Conservation (phyloP, 2,113 vertebrate species). For the Cyprinodon tularosa region DNA sequence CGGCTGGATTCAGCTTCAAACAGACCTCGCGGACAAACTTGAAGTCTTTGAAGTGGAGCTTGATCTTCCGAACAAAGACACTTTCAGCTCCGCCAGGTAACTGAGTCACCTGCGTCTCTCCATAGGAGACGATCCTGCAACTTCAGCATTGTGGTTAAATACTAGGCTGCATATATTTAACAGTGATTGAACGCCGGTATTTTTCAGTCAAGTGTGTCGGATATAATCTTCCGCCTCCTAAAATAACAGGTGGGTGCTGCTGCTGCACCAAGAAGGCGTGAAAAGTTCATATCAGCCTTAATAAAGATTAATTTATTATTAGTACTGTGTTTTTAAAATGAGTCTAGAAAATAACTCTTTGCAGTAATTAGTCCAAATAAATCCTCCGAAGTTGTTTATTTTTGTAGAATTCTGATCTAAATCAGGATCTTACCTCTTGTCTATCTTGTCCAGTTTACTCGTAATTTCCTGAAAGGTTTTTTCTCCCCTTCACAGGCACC, state of each 20-base stretch:
- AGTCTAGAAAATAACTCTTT: no score
- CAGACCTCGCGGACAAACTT: conserved; percentile 33
- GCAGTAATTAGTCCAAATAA: no score
- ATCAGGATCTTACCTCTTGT: conserved; percentile 44
- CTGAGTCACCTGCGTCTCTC: conserved; percentile 24
- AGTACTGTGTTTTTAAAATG: background rate
- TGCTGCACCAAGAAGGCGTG: conserved; percentile 18
- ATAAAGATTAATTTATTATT: background rate
- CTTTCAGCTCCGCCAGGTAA: conserved; percentile 43
- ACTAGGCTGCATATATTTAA: background rate
- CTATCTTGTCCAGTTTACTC: background rate
- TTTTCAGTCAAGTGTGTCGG: background rate
- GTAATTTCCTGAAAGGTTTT: conserved; percentile 8
- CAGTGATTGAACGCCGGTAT: rapidly evolving
- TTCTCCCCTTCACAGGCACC: background rate
- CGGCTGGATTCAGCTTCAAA: conserved; percentile 50
- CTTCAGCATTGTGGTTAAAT: background rate
- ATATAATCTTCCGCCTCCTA: background rate
- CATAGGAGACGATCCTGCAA: background rate
- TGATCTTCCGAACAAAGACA: conserved; percentile 53
- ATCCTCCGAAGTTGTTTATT: background rate
- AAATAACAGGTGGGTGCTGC: conserved; percentile 17
- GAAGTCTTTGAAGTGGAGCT: conserved; percentile 62
- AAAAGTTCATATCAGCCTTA: background rate
- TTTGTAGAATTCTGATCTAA: background rate